These are phyloP conservation scores for Protaetia brevitarsis DNA, from an alignment of 1,140 invertebrate genomes.

Conservation along the genomic window DNA sequence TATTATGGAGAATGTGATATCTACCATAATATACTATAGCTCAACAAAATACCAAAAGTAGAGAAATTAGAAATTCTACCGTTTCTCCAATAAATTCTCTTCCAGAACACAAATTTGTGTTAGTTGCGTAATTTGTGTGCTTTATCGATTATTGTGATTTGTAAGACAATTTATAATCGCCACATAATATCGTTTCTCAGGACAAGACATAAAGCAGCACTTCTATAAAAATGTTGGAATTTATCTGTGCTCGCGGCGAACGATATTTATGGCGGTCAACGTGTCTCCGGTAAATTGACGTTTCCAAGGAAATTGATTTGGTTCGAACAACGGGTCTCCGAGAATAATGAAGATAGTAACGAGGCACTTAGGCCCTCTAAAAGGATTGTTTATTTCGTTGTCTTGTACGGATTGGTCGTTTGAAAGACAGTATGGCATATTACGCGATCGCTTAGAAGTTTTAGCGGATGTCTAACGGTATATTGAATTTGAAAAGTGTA, in stretches of 20 bases:
- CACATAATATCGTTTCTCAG: not conserved
- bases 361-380: not conserved
- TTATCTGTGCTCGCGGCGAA: not conserved
- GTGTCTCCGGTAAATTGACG: constrained; percentile 3
- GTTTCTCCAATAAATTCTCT: not conserved
- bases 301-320: constrained; percentile 12
- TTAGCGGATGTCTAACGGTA: not conserved
- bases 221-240: not conserved
- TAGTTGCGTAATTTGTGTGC: not conserved
- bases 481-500: not conserved
- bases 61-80: not conserved
- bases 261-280: not conserved
- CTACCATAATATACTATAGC: too few relatives aligned
- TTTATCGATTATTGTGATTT: constrained; percentile 1
- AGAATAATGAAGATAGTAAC: not conserved
- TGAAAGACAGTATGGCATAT: not conserved
- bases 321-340: not conserved
- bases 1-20: too few relatives aligned
- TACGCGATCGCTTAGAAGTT: not conserved
- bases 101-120: not conserved
- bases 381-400: not conserved
- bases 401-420: not conserved
- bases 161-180: not conserved
- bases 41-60: not conserved
- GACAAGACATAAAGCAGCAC: not conserved